Evolutionary conservation across 2,888 invertebrate genomes (phyloP).

Genomic region (Hermodice carunculata): DNA sequence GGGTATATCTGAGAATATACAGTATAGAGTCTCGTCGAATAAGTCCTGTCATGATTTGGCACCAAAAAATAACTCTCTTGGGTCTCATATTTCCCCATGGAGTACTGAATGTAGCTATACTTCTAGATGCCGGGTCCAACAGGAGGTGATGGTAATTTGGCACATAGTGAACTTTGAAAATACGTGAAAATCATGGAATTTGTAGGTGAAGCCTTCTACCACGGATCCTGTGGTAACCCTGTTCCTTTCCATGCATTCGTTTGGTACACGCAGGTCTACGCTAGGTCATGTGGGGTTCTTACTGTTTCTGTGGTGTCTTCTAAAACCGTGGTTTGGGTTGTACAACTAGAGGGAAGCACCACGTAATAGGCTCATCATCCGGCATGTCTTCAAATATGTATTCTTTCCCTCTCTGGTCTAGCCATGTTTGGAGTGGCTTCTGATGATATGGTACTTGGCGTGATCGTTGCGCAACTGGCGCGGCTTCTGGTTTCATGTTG

Average conservation of each 20-base stretch:
- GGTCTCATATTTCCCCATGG: constrained; percentile 2
- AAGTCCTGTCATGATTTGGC: background rate
- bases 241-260: constrained; percentile 12
- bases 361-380: constrained; percentile 13
- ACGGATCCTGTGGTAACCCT: constrained; percentile 1
- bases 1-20: background rate
- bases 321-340: constrained; percentile 22
- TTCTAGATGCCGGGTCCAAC: background rate
- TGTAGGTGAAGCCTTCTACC: constrained; percentile 12
- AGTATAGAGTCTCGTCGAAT: background rate
- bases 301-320: background rate
- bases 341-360: constrained; percentile 23
- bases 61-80: background rate
- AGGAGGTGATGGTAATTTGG: constrained; percentile 12
- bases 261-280: constrained; percentile 15
- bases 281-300: constrained; percentile 22
- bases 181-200: background rate
- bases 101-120: constrained; percentile 10
- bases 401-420: background rate
- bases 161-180: constrained; percentile 9
- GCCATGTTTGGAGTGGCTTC: constrained; percentile 12
- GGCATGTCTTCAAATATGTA: constrained; percentile 18
- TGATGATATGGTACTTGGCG: constrained; percentile 11
- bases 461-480: constrained; percentile 14
- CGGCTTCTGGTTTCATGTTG: too few species aligned